phyloP scores from a whole-genome alignment of 2,113 vertebrate genomes.

The Romanogobio albipinnatus region DNA sequence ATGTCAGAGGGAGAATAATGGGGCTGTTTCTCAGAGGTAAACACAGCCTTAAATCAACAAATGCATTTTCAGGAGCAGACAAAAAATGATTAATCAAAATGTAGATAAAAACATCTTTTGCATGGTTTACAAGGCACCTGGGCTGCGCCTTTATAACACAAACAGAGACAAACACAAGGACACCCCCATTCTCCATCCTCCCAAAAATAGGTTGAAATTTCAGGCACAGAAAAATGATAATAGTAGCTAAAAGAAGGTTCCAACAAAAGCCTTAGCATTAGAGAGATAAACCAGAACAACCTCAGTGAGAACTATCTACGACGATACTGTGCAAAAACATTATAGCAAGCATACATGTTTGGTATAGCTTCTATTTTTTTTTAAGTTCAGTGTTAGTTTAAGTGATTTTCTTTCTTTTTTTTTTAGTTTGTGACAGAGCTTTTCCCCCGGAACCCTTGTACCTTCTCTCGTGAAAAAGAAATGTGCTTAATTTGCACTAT shows the following conservation, averaged over 20 bases:
- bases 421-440: neutral
- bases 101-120: neutral
- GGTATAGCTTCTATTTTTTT: neutral
- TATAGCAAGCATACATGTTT: neutral
- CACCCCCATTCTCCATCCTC: neutral
- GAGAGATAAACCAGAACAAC: neutral
- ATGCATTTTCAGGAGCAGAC: neutral
- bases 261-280: neutral
- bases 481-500: neutral
- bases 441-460: neutral
- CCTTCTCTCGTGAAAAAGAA: neutral
- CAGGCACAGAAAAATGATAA: neutral
- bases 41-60: conserved; percentile 44
- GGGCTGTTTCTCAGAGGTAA: neutral
- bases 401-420: neutral
- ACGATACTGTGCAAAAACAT: neutral
- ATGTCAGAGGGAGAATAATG: conserved; percentile 22
- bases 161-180: conserved; percentile 19
- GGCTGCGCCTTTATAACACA: conserved; percentile 4
- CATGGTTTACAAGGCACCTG: neutral
- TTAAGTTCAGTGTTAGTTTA: neutral
- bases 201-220: neutral
- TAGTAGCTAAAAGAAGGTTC: neutral
- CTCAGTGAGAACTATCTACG: neutral
- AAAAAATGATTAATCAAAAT: neutral